Evolutionary conservation across 2,888 invertebrate species (phyloP).

Genomic region (Xestia ashworthii): DNA sequence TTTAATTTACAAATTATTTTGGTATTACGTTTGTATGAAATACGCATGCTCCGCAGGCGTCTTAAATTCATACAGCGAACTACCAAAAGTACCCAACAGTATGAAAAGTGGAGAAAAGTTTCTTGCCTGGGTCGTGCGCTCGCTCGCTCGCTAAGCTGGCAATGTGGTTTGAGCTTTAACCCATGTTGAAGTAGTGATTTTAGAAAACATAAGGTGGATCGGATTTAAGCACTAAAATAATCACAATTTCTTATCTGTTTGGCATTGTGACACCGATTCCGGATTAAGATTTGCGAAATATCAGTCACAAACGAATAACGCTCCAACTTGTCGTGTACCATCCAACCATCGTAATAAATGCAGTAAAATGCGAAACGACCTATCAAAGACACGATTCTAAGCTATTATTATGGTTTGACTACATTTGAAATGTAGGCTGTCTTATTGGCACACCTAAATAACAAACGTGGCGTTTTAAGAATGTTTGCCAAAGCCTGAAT

Average conservation of each 20-base stretch:
- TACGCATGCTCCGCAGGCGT: no score
- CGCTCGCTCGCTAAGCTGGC: no score
- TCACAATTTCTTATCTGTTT: conserved; percentile 33
- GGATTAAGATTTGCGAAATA: conserved; percentile 28
- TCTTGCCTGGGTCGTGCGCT: no score
- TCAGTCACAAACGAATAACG: conserved; percentile 8
- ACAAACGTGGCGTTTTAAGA: background rate
- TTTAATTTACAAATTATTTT: no score
- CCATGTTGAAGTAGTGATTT: conserved; percentile 2
- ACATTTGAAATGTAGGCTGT: conserved; percentile 5
- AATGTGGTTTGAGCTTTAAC: no score
- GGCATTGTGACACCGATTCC: background rate
- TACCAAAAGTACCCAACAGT: no score
- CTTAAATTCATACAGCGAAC: no score
- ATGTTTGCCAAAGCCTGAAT: background rate
- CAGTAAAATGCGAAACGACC: conserved; percentile 16
- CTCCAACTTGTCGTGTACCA: conserved; percentile 9
- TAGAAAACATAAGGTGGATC: background rate
- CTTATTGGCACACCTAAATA: background rate
- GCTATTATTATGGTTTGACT: conserved; percentile 3
- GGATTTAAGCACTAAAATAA: conserved; percentile 6
- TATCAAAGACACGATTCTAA: background rate
- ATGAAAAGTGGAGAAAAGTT: no score
- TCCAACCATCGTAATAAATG: conserved; percentile 8
- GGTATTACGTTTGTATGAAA: no score